A percentile compares a stretch with the other conserved stretches of the same genome.
Conservation (phyloP, 2,113 vertebrate genomes). For the Nerophis ophidion region DNA sequence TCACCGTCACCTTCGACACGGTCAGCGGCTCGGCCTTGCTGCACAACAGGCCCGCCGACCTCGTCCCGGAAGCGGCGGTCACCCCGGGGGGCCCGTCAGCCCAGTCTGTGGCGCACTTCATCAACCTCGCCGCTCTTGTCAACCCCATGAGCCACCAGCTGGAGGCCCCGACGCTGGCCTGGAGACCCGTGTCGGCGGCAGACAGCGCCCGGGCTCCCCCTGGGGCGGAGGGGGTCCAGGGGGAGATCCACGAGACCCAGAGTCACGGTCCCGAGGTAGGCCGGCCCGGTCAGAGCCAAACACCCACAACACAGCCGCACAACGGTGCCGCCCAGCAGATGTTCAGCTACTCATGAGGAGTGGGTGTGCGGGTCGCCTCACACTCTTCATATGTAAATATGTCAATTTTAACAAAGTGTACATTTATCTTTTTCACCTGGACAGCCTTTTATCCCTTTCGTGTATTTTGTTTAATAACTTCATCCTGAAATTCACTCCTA, state of each 20-base stretch:
- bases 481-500: no score
- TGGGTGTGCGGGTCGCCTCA: slow-evolving; percentile 47
- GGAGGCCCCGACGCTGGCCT: slow-evolving; percentile 80
- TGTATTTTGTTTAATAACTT: no score
- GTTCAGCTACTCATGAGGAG: slow-evolving; percentile 81
- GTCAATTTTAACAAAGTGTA: slow-evolving; percentile 26
- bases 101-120: slow-evolving; percentile 90
- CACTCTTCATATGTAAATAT: slow-evolving; percentile 8
- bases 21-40: slow-evolving; percentile 88
- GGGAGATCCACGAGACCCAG: slow-evolving; percentile 60
- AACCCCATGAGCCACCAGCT: slow-evolving; percentile 87
- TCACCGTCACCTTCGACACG: slow-evolving; percentile 92
- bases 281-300: slow-evolving; percentile 50
- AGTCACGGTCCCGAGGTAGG: slow-evolving; percentile 59
- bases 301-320: slow-evolving; percentile 49
- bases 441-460: slow-evolving; percentile 15
- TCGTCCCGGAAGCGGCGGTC: slow-evolving; percentile 72
- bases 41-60: slow-evolving; percentile 83
- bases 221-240: slow-evolving; percentile 42
- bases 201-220: slow-evolving; percentile 59
- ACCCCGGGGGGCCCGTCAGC: slow-evolving; percentile 44
- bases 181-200: slow-evolving; percentile 79
- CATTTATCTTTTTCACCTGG: slow-evolving; percentile 40
- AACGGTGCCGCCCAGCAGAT: slow-evolving; percentile 76
- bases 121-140: slow-evolving; percentile 93